A percentile compares a stretch with the other conserved stretches of the same genome.
These are phyloP conservation scores for Laodelphax striatellus DNA, from an alignment of 1,140 invertebrate species.

Conservation along the genomic window DNA sequence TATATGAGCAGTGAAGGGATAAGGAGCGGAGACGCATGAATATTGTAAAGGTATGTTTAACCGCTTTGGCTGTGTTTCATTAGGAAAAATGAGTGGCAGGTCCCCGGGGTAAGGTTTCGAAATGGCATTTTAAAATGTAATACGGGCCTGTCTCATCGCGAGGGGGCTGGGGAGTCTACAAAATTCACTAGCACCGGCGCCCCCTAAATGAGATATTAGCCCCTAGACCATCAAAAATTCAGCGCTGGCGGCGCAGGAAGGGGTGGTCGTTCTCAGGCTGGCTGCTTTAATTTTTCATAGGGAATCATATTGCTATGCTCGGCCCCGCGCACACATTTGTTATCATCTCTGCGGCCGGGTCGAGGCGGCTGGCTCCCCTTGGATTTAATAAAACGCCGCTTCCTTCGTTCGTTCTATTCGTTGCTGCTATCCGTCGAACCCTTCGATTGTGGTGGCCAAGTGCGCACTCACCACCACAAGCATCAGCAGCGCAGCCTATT, in stretches of 20 bases:
- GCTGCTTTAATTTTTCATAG: slow-evolving; percentile 1
- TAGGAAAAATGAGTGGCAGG: slow-evolving; percentile 9
- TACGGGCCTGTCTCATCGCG: slow-evolving; percentile 3
- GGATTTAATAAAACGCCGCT: not conserved
- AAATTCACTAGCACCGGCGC: slow-evolving; percentile 6
- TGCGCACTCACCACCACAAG: too few relatives aligned
- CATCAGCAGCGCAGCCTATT: too few relatives aligned
- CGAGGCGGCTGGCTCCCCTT: not conserved
- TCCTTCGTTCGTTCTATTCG: too few relatives aligned
- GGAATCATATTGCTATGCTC: not conserved
- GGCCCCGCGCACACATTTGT: not conserved
- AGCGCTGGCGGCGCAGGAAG: not conserved
- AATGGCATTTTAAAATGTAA: slow-evolving; percentile 15
- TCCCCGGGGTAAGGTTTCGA: slow-evolving; percentile 5
- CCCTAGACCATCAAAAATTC: slow-evolving; percentile 1
- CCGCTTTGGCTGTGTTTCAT: slow-evolving; percentile 4
- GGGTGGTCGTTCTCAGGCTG: not conserved
- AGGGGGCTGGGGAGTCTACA: not conserved
- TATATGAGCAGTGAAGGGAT: not conserved
- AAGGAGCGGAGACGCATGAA: not conserved
- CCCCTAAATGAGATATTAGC: slow-evolving; percentile 13
- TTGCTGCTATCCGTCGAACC: too few relatives aligned
- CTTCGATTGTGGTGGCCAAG: too few relatives aligned
- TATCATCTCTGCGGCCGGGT: not conserved
- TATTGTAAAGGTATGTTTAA: not conserved